Conservation (phyloP, 2,113 vertebrate genomes). For the Tiliqua scincoides region DNA sequence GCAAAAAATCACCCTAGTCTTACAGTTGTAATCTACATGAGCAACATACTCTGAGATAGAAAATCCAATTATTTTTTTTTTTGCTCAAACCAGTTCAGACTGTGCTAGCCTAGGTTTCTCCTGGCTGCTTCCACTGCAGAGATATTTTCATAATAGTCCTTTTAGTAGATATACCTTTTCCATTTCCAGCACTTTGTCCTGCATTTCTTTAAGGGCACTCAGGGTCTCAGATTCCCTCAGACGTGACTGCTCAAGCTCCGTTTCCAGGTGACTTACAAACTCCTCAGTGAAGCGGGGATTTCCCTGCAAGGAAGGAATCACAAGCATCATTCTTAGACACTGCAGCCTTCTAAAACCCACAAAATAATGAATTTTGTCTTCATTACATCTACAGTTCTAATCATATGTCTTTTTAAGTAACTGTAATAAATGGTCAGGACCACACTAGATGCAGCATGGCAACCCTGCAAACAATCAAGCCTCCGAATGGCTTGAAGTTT, state of each 20-base stretch:
- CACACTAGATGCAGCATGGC: neutral
- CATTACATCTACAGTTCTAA: neutral
- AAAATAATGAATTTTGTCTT: neutral
- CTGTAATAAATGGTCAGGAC: neutral
- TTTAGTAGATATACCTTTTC: constrained; percentile 83
- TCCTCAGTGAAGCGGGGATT: constrained; percentile 82
- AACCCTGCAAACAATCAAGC: no score
- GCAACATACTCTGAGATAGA: no score
- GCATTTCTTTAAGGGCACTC: constrained; percentile 92
- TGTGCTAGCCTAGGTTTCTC: neutral
- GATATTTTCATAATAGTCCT: neutral
- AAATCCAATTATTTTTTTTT: no score
- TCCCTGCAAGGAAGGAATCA: constrained; percentile 53
- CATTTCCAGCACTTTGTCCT: constrained; percentile 93
- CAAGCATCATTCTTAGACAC: neutral
- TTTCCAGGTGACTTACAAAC: constrained; percentile 87
- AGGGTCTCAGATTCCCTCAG: constrained; percentile 87
- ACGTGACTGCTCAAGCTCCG: constrained; percentile 87
- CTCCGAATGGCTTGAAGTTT: no score
- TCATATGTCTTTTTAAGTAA: neutral
- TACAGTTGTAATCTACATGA: neutral
- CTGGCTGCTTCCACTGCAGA: neutral
- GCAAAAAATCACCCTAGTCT: neutral
- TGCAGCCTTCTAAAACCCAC: neutral
- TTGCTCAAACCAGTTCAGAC: neutral